Base-by-base conservation (phyloP, 2,113 vertebrate species). In the Rhinolophus ferrumequinum region DNA sequence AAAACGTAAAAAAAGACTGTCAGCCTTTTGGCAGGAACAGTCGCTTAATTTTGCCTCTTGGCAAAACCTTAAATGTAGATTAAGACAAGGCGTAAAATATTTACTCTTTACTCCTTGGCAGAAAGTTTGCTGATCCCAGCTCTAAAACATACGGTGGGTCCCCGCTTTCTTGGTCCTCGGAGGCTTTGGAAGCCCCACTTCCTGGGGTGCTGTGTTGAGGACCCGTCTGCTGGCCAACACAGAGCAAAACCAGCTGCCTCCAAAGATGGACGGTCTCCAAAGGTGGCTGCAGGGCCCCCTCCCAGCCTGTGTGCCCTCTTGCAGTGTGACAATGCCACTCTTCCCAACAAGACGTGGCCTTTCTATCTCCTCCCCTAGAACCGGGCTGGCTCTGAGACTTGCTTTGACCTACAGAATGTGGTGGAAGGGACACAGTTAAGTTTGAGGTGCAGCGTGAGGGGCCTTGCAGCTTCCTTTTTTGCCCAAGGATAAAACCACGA, bases 41-140 rank as follows among this genome's bases (percentile, higher is more conserved):
- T 30, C 76, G 87, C 47, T 91, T 62, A 8, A 56, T 56, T 85
- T 50, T 73, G 67, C 41, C n/a, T 81, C 58, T 90, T 77, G 62
- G 44, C 6, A 66, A 91, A 91, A 91, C 30, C 75, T 88, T 88
- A 91, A 88, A 83, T 91, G 64, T 10, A 89, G 90, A 85, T 89
- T 33, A 80, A 66, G 38, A 69, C 60, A 67, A 88, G 83, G 28
- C 44, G 26, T 83, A 15, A 64, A 79, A 75, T 72, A 26, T 62
- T 77, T 93, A 60, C 70, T 56, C 33, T 52, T 70, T 44, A 66
- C 67, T 12, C 44, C 52, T 90, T 19, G 10, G 33, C 35, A 82
- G 75, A 58, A 50, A 28, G 62, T 26, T 35, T 86, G 58, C 86
- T 64, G 28, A 75, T 11, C 30, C 15, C 41, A 30, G 26, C 18